Evolutionary conservation across 2,113 vertebrate genomes (phyloP).

Genomic region (Poeciliopsis retropinna): DNA sequence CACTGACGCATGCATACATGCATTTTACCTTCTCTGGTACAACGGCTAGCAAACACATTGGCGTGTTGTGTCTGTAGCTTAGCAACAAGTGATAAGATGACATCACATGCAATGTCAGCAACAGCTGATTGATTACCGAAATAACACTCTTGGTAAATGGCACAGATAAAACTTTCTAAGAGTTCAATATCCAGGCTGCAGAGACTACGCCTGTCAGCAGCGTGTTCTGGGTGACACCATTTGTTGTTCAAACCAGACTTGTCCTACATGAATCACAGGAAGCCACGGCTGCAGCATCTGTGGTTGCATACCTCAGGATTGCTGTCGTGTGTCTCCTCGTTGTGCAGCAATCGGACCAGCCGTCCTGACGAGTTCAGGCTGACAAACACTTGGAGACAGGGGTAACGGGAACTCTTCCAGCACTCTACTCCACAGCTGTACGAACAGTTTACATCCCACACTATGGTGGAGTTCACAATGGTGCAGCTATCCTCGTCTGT

Average conservation of each 20-base stretch:
- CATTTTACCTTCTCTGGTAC: too few species aligned
- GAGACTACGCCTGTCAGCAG: background rate
- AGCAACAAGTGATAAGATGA: too few species aligned
- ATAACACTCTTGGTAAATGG: too few species aligned
- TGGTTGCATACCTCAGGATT: slow-evolving; percentile 85
- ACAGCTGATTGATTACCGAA: too few species aligned
- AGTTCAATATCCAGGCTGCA: too few species aligned
- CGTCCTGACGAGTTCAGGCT: slow-evolving; percentile 89
- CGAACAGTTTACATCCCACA: slow-evolving; percentile 90
- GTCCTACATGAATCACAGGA: background rate
- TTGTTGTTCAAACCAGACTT: background rate
- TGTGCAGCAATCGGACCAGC: slow-evolving; percentile 89
- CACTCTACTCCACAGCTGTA: slow-evolving; percentile 93
- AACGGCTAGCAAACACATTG: too few species aligned
- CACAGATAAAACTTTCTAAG: too few species aligned
- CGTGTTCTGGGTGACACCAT: too few species aligned
- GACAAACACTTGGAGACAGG: slow-evolving; percentile 93
- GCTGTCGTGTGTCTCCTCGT: slow-evolving; percentile 88
- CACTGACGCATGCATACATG: too few species aligned
- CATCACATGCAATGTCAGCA: too few species aligned
- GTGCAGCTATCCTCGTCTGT: slow-evolving; percentile 89
- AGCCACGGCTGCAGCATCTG: background rate
- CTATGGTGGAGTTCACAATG: slow-evolving; percentile 87
- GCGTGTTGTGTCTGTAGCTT: too few species aligned
- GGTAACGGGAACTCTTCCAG: slow-evolving; percentile 89